A percentile compares a stretch with the other conserved stretches of the same genome.
Conservation (phyloP, 2,797 vertebrate species). For the Lemur catta region DNA sequence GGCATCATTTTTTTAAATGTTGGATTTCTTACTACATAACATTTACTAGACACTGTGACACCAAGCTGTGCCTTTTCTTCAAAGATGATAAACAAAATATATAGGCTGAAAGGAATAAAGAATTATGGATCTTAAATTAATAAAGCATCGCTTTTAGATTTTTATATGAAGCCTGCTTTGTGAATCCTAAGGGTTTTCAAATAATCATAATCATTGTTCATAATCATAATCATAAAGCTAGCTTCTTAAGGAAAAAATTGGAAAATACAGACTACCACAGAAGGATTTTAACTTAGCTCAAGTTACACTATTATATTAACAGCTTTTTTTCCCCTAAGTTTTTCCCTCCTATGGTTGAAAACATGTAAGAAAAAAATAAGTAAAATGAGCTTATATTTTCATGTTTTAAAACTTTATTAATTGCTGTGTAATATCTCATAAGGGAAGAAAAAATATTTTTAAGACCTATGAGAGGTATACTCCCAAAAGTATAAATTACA, state of each 20-base stretch:
- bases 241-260: neutral
- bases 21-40: neutral
- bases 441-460: conserved; percentile 30
- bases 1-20: neutral
- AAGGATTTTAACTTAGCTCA: neutral
- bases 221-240: neutral
- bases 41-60: neutral
- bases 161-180: neutral
- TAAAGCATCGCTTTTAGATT: neutral
- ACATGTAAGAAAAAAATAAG: neutral
- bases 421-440: conserved; percentile 4
- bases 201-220: neutral
- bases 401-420: conserved; percentile 47
- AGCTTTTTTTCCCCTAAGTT: neutral
- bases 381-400: neutral
- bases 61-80: neutral
- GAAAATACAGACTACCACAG: neutral
- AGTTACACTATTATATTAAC: neutral
- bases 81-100: neutral
- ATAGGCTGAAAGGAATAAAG: neutral
- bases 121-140: neutral
- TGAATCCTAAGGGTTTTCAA: neutral
- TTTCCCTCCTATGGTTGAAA: neutral
- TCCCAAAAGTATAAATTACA: neutral
- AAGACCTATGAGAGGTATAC: neutral